Percentiles rank a stretch among this genome's conserved stretches.
These are phyloP conservation scores for Anser brachyrhynchus DNA, from an alignment of 2,113 vertebrate species.

Conservation along the genomic window DNA sequence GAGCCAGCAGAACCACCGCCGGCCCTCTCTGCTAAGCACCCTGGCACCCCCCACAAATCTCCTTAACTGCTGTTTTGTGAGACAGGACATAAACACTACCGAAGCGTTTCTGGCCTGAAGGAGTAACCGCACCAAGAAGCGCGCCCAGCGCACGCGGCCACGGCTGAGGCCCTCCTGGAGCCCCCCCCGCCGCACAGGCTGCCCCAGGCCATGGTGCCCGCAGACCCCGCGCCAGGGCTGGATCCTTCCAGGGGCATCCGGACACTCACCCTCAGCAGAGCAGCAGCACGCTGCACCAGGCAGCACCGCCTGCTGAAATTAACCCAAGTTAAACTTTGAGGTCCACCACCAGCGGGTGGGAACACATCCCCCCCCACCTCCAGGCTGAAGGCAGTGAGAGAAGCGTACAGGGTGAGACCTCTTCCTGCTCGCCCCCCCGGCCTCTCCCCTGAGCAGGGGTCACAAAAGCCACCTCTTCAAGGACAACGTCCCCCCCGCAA, in stretches of 20 bases:
- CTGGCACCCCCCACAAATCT: constrained; percentile 53
- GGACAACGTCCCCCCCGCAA: background rate
- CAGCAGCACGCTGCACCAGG: background rate
- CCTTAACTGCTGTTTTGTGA: constrained; percentile 66
- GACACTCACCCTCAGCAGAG: background rate
- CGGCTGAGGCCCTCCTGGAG: too few species aligned
- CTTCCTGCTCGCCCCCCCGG: background rate
- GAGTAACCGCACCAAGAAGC: too few species aligned
- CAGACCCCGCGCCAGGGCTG: too few species aligned
- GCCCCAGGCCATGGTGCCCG: too few species aligned
- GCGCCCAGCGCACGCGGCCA: too few species aligned
- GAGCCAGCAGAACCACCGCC: background rate
- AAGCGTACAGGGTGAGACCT: background rate
- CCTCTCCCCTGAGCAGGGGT: background rate
- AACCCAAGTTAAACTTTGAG: background rate
- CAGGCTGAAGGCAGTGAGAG: background rate
- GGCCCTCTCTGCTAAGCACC: constrained; percentile 21
- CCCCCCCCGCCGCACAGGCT: too few species aligned
- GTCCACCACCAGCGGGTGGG: background rate
- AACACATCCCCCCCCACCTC: background rate
- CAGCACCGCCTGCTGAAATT: background rate
- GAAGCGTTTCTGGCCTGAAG: constrained; percentile 45
- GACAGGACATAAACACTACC: constrained; percentile 67
- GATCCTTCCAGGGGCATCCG: too few species aligned
- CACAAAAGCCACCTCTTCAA: background rate